phyloP scores from a whole-genome alignment of 2,888 invertebrate genomes.

The Embidobia sp. region DNA sequence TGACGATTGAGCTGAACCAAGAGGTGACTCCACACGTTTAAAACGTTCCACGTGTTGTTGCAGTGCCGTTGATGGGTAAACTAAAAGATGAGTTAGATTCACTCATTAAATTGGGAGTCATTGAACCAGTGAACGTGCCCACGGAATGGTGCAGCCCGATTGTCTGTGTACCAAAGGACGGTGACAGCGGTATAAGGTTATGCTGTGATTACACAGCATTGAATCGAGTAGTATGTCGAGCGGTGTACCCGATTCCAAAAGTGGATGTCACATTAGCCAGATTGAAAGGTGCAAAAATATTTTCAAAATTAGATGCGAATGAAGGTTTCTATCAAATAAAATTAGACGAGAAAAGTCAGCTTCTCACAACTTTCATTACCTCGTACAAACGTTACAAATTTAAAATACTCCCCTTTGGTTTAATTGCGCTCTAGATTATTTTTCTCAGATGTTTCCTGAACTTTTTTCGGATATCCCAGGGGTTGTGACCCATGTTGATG shows the following conservation, averaged over 20 bases:
- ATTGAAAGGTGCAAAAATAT: conserved; percentile 56
- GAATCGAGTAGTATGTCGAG: conserved; percentile 66
- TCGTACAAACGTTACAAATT: conserved; percentile 61
- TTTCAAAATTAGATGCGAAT: conserved; percentile 63
- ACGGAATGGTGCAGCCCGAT: conserved; percentile 76
- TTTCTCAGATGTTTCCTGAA: conserved; percentile 37
- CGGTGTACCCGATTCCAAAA: conserved; percentile 68
- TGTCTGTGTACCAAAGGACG: conserved; percentile 72
- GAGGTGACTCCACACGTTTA: conserved; percentile 69
- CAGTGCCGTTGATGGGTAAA: conserved; percentile 71
- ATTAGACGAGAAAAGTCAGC: conserved; percentile 52
- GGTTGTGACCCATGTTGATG: conserved; percentile 59
- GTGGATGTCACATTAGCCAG: conserved; percentile 66
- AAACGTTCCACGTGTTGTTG: conserved; percentile 71
- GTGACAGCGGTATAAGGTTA: conserved; percentile 65
- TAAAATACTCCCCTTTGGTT: conserved; percentile 63
- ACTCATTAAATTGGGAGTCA: conserved; percentile 69
- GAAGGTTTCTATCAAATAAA: conserved; percentile 59
- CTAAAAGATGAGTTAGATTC: conserved; percentile 71
- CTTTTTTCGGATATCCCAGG: conserved; percentile 49
- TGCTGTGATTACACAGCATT: conserved; percentile 71
- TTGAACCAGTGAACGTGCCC: conserved; percentile 70
- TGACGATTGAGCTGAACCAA: conserved; percentile 68
- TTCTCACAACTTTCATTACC: conserved; percentile 63
- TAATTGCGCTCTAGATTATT: conserved; percentile 61